Conservation (phyloP, 2,888 invertebrate genomes). For the Eutolmus rufibarbis region DNA sequence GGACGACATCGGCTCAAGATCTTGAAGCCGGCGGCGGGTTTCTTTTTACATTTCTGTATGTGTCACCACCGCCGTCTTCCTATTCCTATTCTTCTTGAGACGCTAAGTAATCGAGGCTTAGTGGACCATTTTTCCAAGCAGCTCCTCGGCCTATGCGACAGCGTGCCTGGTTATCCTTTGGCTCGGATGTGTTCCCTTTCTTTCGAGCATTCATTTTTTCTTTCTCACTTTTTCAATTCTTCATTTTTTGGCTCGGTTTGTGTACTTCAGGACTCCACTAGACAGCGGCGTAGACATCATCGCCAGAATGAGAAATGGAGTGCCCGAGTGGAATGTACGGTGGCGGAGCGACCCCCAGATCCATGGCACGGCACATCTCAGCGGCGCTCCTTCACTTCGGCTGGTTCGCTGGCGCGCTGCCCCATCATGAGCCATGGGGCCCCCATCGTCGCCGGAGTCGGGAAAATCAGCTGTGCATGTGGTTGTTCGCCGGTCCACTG, state of each 20-base stretch:
- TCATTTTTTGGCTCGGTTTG: not conserved
- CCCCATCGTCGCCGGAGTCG: not conserved
- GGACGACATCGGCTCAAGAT: not conserved
- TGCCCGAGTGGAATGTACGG: not conserved
- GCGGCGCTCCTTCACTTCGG: not conserved
- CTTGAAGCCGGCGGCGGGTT: not conserved
- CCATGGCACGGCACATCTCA: not conserved
- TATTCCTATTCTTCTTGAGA: not conserved
- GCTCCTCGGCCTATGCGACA: not conserved
- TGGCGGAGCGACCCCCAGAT: not conserved
- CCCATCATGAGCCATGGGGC: conserved; percentile 5
- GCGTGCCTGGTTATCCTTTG: not conserved
- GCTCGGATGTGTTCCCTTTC: not conserved
- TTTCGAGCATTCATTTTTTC: not conserved
- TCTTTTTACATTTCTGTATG: not conserved
- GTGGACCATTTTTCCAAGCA: conserved; percentile 1
- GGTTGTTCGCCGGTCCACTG: conserved; percentile 35
- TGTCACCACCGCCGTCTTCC: conserved; percentile 14
- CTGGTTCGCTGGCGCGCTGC: not conserved
- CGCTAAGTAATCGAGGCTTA: not conserved
- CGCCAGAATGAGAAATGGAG: not conserved
- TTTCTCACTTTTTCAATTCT: not conserved
- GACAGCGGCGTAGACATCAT: conserved; percentile 1
- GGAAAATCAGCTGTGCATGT: conserved; percentile 33
- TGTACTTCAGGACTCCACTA: conserved; percentile 19